Conservation (phyloP, 2,888 invertebrate species). For the Anagyrus pseudococci region DNA sequence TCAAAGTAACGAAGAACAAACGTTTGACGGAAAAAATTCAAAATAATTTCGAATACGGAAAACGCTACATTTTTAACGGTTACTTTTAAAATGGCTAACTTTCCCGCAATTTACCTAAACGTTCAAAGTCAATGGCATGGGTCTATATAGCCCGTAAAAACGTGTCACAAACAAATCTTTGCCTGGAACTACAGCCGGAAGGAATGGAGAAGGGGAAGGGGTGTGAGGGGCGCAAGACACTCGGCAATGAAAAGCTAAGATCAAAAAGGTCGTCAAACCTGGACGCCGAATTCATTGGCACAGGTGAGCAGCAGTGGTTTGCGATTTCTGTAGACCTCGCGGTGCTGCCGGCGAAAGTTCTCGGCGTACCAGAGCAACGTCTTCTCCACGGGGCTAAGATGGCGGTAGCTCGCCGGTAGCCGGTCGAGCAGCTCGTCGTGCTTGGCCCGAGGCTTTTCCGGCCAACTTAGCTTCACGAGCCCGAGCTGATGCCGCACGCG, state of each 20-base stretch:
- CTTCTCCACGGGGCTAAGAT: conserved; percentile 74
- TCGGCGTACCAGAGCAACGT: conserved; percentile 76
- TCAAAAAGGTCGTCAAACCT: conserved; percentile 64
- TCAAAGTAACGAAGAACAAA: too few relatives aligned
- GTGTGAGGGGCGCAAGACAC: not conserved
- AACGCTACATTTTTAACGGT: too few relatives aligned
- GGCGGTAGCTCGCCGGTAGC: conserved; percentile 68
- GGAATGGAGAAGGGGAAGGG: not conserved
- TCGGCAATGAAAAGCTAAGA: not conserved
- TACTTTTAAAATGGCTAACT: too few relatives aligned
- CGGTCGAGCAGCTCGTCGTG: conserved; percentile 64
- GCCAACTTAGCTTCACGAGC: conserved; percentile 72
- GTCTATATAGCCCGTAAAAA: not conserved
- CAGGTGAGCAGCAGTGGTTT: conserved; percentile 74
- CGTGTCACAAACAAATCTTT: too few relatives aligned
- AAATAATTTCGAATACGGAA: too few relatives aligned
- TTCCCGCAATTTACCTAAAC: too few relatives aligned
- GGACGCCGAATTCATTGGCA: conserved; percentile 79
- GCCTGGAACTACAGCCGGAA: too few relatives aligned
- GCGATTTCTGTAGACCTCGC: conserved; percentile 66
- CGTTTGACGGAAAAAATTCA: too few relatives aligned
- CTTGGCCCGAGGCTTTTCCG: conserved; percentile 52
- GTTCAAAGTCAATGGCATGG: too few relatives aligned
- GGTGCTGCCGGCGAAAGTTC: conserved; percentile 78
- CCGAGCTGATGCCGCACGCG: conserved; percentile 70